Conservation (phyloP, 2,888 invertebrate genomes). For the Melinopterus prodromus region DNA sequence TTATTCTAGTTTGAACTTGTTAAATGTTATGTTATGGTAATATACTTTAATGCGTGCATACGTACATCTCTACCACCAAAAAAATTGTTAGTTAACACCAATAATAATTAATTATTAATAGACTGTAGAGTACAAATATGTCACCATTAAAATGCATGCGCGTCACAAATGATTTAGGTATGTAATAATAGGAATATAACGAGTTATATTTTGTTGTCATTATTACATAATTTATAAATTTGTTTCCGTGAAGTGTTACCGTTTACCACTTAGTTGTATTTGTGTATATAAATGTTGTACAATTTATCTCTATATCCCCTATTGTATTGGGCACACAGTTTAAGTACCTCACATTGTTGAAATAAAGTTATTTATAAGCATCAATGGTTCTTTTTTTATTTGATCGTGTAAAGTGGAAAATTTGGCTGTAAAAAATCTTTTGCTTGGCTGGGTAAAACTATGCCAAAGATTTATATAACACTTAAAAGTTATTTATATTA, state of each 20-base stretch:
- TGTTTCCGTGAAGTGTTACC: constrained; percentile 35
- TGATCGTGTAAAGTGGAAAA: neutral
- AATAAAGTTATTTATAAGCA: constrained; percentile 31
- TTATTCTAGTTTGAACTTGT: constrained; percentile 54
- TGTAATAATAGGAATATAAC: constrained; percentile 27
- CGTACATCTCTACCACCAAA: neutral
- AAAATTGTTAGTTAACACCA: constrained; percentile 14
- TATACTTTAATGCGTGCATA: neutral
- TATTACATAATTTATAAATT: constrained; percentile 34
- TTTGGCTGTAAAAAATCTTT: neutral
- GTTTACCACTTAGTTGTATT: constrained; percentile 25
- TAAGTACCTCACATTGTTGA: constrained; percentile 38
- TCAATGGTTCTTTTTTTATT: neutral
- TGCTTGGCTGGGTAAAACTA: neutral
- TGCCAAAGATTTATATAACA: too few species aligned
- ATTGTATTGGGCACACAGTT: constrained; percentile 35
- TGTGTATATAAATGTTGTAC: constrained; percentile 18
- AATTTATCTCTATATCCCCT: constrained; percentile 27
- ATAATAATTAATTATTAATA: neutral
- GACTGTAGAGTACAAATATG: neutral
- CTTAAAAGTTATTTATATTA: too few species aligned
- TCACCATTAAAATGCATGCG: neutral
- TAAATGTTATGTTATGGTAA: constrained; percentile 24
- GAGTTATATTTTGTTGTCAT: constrained; percentile 34
- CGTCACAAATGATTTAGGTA: constrained; percentile 7